Base-by-base conservation (phyloP, 2,888 invertebrate species). In the Netelia melanura region DNA sequence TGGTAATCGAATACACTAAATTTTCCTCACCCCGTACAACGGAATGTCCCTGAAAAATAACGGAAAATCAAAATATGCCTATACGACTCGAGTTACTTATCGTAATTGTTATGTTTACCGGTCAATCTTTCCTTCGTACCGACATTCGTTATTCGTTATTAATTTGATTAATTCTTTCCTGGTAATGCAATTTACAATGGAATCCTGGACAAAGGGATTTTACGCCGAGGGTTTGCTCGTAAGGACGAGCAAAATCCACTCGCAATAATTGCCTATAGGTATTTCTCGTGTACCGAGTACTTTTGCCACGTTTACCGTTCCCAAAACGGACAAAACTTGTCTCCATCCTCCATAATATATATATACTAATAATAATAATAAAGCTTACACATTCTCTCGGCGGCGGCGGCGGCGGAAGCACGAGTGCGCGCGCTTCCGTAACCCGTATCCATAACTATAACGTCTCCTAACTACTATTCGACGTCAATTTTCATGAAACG, bases 1-100 rank as follows among this genome's bases (percentile, higher is more conserved):
- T 64, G 56, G 17, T 43, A 72, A 79, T 79, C 64, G 79, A 79
- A 79, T 79, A 52, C 54, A 64, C 71, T 79, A 72, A 79, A 79
- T 79, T 79, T 65, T 38, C 38, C 71, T 79, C 56, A 25, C 54
- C 17, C 25, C 43, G n/a, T 14, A 23, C 30, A 21, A 21, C 21
- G 21, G 21, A 21, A 21, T 21, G 30, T 30, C 30, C 30, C 30
- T 30, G 30, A 30, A 30, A 30, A 30, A 30, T 3, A 30, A 30
- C 30, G 30, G 3, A 2, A 30, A 30, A 30, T 30, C 30, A 30
- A 3, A 30, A 30, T 30, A 30, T 30, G 30, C 30, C 30, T 30
- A 3, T 30, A 30, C 6, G 5, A 8, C 38, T 6, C 38, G 38
- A 38, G 38, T 38, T 38, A 38, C 6, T 38, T 38, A 38, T 38